Base-by-base conservation (phyloP, 2,113 vertebrate species). In the Sturnira hondurensis region DNA sequence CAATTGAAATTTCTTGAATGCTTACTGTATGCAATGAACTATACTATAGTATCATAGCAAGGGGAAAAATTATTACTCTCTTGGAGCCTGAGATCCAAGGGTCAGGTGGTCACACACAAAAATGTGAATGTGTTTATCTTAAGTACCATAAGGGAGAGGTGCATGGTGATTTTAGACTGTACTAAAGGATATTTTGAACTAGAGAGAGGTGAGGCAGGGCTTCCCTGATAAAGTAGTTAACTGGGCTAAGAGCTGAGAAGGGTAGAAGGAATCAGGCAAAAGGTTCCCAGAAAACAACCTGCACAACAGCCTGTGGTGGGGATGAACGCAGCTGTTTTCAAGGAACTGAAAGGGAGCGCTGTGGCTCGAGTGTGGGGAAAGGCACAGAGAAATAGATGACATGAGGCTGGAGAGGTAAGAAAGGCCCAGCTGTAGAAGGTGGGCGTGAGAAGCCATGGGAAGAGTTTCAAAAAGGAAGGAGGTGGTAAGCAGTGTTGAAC, bases 1-100 rank as follows among this genome's bases (percentile, higher is more conserved):
- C 36, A 92, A 47, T 95, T 96, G 80, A 94, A 92, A 87, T 70
- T 54, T 90, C 33, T 67, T 80, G 52, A 90, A 54, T 77, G n/a
- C 50, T 85, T 36, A 36, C 56, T 92, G 0, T 94, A 28, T 86
- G 63, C 50, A 31, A 22, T 78, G 8, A 10, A 45, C n/a, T 76
- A 0, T 70, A 58, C 56, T 92, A 28, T 31, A 47, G 17, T 73
- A 28, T 38, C 45, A 12, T 19, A 88, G 43, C 8, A 22, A 47
- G 41, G 14, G 28, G 36, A 54, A 56, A 43, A 73, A 36, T 33
- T 24, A 38, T 89, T 58, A 5, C 41, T 67, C 33, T 87, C 47
- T 45, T 50, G 38, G 47, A 77, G 19, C 65, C 43, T 81, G 73
- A 45, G 52, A 38, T 88, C 33, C 50, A 36, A 56, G 65, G 41